Conservation (phyloP, 1,140 invertebrate species). For the Zaprionus lachaisei region DNA sequence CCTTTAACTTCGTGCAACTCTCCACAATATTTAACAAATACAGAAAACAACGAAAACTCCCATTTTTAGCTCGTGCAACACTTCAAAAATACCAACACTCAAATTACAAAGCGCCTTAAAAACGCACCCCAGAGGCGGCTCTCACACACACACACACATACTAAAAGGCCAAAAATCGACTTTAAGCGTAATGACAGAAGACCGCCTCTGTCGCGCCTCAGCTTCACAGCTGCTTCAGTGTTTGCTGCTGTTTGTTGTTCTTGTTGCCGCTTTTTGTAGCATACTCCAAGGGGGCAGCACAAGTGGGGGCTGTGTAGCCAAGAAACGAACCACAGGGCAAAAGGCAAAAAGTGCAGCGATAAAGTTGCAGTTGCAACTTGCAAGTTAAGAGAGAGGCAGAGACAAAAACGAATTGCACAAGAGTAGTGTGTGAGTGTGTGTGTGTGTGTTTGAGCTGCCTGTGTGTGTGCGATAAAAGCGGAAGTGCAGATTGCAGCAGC, state of each 20-base stretch:
- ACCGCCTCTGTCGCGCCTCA: slow-evolving; percentile 10
- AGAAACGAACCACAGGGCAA: slow-evolving; percentile 44
- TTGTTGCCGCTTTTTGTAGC: slow-evolving; percentile 23
- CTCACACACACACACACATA: background rate
- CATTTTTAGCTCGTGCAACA: too few species aligned
- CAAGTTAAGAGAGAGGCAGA: slow-evolving; percentile 31
- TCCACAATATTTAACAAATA: too few species aligned
- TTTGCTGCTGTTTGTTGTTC: slow-evolving; percentile 7
- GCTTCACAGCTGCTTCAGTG: background rate
- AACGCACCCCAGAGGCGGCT: background rate
- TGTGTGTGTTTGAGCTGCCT: background rate
- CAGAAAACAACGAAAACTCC: too few species aligned
- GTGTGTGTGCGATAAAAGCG: slow-evolving; percentile 58
- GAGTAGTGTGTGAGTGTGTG: background rate
- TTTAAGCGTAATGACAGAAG: slow-evolving; percentile 48
- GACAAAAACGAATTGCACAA: slow-evolving; percentile 65
- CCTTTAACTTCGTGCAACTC: too few species aligned
- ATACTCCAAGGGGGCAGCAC: slow-evolving; percentile 18
- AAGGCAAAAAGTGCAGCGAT: slow-evolving; percentile 63
- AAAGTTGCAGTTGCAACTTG: slow-evolving; percentile 57
- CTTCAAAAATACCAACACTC: background rate
- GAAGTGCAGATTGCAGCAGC: slow-evolving; percentile 72
- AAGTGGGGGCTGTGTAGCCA: slow-evolving; percentile 24
- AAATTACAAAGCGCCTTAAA: background rate
- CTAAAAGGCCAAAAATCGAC: slow-evolving; percentile 27